These are phyloP conservation scores for Gymnothorax javanicus DNA, from an alignment of 2,797 vertebrate species.

Conservation along the genomic window DNA sequence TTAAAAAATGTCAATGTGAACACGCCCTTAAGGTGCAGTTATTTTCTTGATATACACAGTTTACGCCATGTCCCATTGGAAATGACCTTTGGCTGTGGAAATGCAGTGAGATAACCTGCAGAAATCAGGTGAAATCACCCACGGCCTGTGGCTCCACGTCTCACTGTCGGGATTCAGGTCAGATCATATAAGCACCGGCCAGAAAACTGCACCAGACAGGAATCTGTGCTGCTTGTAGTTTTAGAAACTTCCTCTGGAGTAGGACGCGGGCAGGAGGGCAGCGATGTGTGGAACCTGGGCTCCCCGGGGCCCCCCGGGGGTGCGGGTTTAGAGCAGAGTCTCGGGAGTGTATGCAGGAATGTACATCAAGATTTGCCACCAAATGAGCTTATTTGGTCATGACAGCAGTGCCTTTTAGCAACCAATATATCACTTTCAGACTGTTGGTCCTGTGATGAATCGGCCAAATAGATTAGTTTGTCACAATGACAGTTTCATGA, in stretches of 20 bases:
- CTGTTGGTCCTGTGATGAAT: not conserved
- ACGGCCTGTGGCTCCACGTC: not conserved
- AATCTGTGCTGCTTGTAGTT: not conserved
- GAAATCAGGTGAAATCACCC: not conserved
- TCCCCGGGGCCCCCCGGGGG: not conserved
- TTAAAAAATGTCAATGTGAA: too few relatives aligned
- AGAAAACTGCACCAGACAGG: not conserved
- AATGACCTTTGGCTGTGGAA: not conserved
- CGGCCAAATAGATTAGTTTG: not conserved
- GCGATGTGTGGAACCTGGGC: not conserved
- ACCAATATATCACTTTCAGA: not conserved
- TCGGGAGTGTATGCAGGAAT: not conserved
- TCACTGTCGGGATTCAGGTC: not conserved
- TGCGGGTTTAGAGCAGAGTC: too few relatives aligned
- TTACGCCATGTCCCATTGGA: not conserved
- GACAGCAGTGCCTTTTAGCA: not conserved
- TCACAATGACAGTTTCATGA: not conserved
- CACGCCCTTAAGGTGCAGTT: not conserved
- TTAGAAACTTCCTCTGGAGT: not conserved
- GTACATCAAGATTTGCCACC: not conserved
- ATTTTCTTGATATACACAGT: not conserved
- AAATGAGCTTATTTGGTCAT: not conserved
- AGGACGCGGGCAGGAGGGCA: not conserved
- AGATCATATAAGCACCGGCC: not conserved
- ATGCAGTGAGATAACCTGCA: not conserved